Base-by-base conservation (phyloP, 2,888 invertebrate genomes). In the Rhogogaster chlorosoma region DNA sequence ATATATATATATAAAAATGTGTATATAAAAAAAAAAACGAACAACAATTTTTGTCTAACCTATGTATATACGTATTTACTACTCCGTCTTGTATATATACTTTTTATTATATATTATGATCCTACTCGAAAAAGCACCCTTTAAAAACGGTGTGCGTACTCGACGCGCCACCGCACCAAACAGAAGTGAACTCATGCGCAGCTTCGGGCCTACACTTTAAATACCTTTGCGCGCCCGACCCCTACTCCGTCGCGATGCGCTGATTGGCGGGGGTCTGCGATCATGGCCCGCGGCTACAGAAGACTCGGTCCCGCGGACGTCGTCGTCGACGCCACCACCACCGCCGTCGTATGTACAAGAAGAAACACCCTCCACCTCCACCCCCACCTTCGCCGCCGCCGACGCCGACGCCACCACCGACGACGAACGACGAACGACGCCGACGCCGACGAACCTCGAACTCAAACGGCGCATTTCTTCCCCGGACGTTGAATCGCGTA, bases 181-280 rank as follows among this genome's bases (percentile, higher is more conserved):
- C 94, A 94, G 94, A 94, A 94, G 94, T 94, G 94, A 95, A 95
- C 95, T 95, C 95, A 94, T 94, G 94, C 94, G 94, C 94, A 94
- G 94, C 94, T 94, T 93, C 93, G 94, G 94, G 94, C 93, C 94
- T 94, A 94, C 94, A 94, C 94, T 95, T 95, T 95, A 95, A 95
- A 95, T 95, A 95, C 94, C 94, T 93, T 93, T 92, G 92, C 93
- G 94, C 94, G 95, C 95, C 95, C 94, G 95, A 94, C 94, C 94
- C 94, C 94, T 92, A 92, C 93, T 92, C 92, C 94, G 94, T 88
- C 94, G 94, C 95, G 95, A 95, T 95, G 90, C 89, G 88, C 90
- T 89, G 91, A 91, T 91, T 90, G 90, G 91, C 91, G 91, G 90
- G 90, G 91, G 91, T 90, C 89, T 84, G 87, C 87, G 87, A 88